These are phyloP conservation scores for Pristiophorus japonicus DNA, from an alignment of 2,113 vertebrate genomes.

Conservation along the genomic window DNA sequence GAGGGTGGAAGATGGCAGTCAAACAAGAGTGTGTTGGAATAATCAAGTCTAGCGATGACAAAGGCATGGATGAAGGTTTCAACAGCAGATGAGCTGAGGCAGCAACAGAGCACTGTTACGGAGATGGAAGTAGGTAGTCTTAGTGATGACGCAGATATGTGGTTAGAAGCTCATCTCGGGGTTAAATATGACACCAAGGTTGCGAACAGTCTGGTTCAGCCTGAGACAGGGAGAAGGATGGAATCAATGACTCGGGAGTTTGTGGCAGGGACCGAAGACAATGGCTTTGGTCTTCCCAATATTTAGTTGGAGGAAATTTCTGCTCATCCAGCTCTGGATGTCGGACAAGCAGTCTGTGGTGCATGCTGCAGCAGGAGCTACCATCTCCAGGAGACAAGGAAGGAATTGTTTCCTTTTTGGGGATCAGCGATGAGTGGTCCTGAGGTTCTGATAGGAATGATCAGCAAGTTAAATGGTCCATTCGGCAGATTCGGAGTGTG, in stretches of 20 bases:
- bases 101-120: background rate
- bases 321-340: background rate
- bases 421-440: background rate
- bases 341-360: background rate
- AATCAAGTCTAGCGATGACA: background rate
- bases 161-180: background rate
- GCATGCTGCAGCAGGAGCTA: background rate
- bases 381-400: background rate
- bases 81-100: background rate
- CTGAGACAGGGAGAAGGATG: background rate
- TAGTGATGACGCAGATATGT: background rate
- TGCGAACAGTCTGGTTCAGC: background rate
- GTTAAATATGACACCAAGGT: background rate
- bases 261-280: background rate
- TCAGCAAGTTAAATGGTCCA: background rate
- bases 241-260: background rate
- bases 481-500: background rate
- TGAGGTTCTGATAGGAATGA: background rate
- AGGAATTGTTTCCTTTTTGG: background rate
- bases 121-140: background rate
- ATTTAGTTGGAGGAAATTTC: background rate
- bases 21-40: background rate
- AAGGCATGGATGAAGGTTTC: background rate
- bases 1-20: background rate
- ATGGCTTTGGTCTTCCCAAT: background rate